These are phyloP conservation scores for Ditylenchus dipsaci DNA, from an alignment of 1,140 invertebrate species.

Conservation along the genomic window DNA sequence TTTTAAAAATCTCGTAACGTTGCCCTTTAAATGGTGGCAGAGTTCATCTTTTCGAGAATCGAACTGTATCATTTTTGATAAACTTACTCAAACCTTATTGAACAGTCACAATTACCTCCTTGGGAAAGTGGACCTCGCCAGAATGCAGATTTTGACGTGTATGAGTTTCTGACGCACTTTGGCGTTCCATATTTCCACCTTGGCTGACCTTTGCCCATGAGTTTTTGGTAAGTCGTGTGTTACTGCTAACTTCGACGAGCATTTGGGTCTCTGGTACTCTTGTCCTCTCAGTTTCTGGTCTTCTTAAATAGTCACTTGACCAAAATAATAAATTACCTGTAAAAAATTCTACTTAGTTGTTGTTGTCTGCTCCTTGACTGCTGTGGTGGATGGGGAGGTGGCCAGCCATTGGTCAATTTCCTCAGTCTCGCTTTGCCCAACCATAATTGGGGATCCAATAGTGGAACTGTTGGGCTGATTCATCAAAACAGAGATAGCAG, in stretches of 20 bases:
- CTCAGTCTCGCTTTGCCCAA: background rate
- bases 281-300: background rate
- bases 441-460: background rate
- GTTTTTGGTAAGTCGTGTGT: no score
- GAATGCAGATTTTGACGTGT: background rate
- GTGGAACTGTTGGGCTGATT: no score
- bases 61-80: no score
- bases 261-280: background rate
- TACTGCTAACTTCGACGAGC: background rate
- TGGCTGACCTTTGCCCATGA: background rate
- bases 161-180: background rate
- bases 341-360: background rate
- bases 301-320: background rate
- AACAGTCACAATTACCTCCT: background rate
- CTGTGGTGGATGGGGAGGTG: background rate
- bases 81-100: background rate
- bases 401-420: background rate
- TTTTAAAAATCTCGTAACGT: no score
- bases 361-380: background rate
- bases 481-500: no score
- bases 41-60: no score
- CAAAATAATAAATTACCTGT: background rate
- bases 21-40: no score
- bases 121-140: constrained; percentile 9
- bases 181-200: background rate